A percentile compares a stretch with the other conserved stretches of the same genome.
phyloP scores from a whole-genome alignment of 2,113 vertebrate genomes.

The Apteryx mantelli region DNA sequence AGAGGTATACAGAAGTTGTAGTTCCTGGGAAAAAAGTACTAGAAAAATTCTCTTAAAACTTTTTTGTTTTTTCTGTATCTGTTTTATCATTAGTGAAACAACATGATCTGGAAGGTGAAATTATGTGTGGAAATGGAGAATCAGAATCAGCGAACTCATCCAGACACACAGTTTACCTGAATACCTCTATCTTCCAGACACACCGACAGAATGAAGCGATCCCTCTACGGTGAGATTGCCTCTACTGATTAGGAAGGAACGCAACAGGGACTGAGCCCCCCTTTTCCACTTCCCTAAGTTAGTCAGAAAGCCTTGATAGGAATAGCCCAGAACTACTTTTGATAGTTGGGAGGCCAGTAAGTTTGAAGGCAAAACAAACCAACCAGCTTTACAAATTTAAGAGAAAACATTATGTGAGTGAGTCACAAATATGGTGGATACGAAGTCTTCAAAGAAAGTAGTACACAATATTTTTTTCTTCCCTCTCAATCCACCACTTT shows the following conservation, averaged over 20 bases:
- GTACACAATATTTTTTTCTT: neutral
- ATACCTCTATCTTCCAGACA: neutral
- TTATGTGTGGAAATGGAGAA: neutral
- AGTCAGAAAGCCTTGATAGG: neutral
- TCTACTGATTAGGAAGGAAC: neutral
- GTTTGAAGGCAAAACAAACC: neutral
- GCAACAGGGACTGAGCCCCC: neutral
- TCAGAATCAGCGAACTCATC: neutral
- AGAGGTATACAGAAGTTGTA: neutral
- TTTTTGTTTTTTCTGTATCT: neutral
- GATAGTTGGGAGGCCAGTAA: neutral
- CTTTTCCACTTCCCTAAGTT: neutral
- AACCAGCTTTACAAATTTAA: neutral
- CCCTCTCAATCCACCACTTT: neutral
- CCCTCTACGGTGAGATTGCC: neutral
- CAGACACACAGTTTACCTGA: neutral
- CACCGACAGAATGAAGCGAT: neutral
- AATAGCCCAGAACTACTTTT: neutral
- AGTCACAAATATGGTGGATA: neutral
- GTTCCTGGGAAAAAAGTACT: neutral
- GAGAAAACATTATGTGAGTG: neutral
- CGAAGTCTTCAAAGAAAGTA: neutral
- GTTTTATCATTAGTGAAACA: neutral
- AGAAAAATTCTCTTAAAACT: neutral
- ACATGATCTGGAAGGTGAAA: neutral